Conservation (phyloP, 2,888 invertebrate species). For the Rhagonycha fulva region DNA sequence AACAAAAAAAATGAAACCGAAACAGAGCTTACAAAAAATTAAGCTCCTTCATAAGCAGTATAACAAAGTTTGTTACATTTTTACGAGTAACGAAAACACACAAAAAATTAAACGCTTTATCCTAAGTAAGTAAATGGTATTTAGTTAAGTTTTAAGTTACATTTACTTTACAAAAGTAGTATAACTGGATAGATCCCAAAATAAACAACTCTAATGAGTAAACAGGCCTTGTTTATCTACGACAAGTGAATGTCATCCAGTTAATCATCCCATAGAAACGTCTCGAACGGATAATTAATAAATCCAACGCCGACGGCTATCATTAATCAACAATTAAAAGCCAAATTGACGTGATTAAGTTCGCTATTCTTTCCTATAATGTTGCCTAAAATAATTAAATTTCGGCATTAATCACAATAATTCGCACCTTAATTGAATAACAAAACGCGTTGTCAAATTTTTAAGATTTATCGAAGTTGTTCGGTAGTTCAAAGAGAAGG, state of each 20-base stretch:
- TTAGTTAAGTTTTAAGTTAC: constrained; percentile 23
- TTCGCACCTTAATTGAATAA: constrained; percentile 10
- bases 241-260: constrained; percentile 46
- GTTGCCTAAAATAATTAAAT: constrained; percentile 31
- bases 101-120: constrained; percentile 5
- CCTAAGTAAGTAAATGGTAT: constrained; percentile 32
- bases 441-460: constrained; percentile 11
- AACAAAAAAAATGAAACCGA: neutral
- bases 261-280: constrained; percentile 49
- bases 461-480: neutral
- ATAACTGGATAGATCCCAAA: constrained; percentile 43
- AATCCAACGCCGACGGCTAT: constrained; percentile 46
- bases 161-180: constrained; percentile 33
- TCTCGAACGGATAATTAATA: constrained; percentile 50
- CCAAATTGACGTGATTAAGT: constrained; percentile 48
- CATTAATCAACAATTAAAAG: constrained; percentile 53
- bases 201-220: constrained; percentile 49
- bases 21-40: neutral
- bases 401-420: constrained; percentile 25
- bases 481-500: neutral
- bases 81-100: constrained; percentile 2
- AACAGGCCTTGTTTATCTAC: constrained; percentile 47
- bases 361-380: constrained; percentile 41
- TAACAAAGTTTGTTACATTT: neutral
- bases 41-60: neutral